Evolutionary conservation across 1,140 invertebrate species (phyloP), one percentile per base, ranked within the genome.

Genomic region (Calephelis virginiensis): DNA sequence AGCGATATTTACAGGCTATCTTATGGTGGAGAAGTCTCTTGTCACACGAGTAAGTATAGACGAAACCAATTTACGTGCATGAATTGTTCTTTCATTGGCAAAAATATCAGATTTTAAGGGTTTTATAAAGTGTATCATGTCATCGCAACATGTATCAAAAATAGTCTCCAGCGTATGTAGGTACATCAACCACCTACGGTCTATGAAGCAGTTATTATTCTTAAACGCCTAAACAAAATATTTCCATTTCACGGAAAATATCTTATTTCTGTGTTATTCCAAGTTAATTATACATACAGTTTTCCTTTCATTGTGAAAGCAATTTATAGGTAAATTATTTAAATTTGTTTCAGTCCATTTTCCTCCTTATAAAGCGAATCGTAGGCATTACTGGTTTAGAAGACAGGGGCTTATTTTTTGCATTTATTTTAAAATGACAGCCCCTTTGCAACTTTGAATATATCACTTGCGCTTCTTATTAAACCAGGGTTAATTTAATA

Each of bases 291-390:
- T 56, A 56, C 53, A 56, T 56, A 56, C 53, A 56, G 12, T 56
- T 56, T 56, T 56, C 53, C 53, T 56, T 56, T 56, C 37, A 56
- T 56, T 56, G 53, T 56, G 10, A 12, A 56, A 56, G 50, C 50
- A 56, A 56, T 56, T 56, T 56, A 56, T 56, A 56, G 50, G 50
- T 56, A 56, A 56, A 56, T 56, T 56, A 56, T 56, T 56, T 56
- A 56, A 56, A 56, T 56, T 56, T 56, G 17, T 56, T 56, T 28
- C 50, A 9, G 50, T 56, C 50, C 50, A 56, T 56, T 56, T 56
- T 56, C 50, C 17, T 56, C 28, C 50, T 14, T 28, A 28, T 56
- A 56, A 10, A 56, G 50, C 17, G 50, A 56, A 56, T 28, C 53
- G 17, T 56, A 28, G 17, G 17, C 28, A 56, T 56, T 56, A 56